Evolutionary conservation across 2,113 vertebrate species (phyloP), one percentile per base, ranked within the genome.

Genomic region (Burhinus bistriatus): DNA sequence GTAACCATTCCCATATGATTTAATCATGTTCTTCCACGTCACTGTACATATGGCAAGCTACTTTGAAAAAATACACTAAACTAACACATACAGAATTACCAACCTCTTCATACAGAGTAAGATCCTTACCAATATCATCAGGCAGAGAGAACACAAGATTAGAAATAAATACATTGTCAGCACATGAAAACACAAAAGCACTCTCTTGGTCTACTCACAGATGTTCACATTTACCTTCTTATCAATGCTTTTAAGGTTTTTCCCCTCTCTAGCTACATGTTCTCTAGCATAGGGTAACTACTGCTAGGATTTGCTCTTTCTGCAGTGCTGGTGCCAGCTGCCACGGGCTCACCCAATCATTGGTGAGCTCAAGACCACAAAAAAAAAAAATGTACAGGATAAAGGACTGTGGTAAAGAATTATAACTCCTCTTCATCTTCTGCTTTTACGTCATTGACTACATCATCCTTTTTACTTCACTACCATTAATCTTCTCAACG

Each of bases 181-280:
- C 55, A 91, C 12, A 45, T 9, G 12, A 85, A 95, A 95, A 79
- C 21, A 62, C 34, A 15, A 1, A 75, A 62, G 30, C 32, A 51
- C 12, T 62, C 40, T 34, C 19, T 30, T 29, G 25, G 36, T 51
- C 18, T 64, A 19, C 9, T 83, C 8, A 68, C 4, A 38, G 45
- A 72, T 12, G 6, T 45, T 82, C 15, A 15, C 10, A 44, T 83
- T 61, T 51, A 80, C 29, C 26, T 40, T 57, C 40, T 44, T 30
- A 71, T 4, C 8, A 57, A 29, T 3, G 11, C 10, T 65, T 76
- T 65, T 12, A 68, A 86, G 32, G 40, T 14, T 54, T 7, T 9
- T 3, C 9, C 10, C 9, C 12, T 16, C 10, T 2, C 0, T 4
- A 55, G 21, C 13, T 38, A 55, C 83, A 32, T 1, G 19, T 15